Percentiles rank a stretch among this genome's conserved stretches.
These are phyloP conservation scores for Pelochelys cantorii DNA, from an alignment of 2,797 vertebrate genomes.

Conservation along the genomic window DNA sequence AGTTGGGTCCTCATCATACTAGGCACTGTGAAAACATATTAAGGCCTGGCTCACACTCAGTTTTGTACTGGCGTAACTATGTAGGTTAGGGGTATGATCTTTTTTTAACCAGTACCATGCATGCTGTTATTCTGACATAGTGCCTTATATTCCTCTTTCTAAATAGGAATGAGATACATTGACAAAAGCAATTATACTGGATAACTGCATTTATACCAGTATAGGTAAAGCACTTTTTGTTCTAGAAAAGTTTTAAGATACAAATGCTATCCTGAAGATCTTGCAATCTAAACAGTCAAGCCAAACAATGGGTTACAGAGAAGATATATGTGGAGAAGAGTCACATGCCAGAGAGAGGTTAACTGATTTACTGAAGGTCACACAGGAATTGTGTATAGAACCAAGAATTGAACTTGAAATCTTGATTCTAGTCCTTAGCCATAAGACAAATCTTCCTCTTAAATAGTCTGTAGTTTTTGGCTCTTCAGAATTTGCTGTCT, in stretches of 20 bases:
- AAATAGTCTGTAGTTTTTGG: neutral
- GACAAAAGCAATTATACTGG: neutral
- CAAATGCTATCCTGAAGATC: neutral
- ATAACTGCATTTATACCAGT: accelerated
- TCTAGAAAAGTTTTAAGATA: neutral
- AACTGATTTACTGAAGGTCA: neutral
- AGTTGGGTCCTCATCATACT: neutral
- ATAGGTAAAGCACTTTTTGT: neutral
- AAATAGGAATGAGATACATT: neutral
- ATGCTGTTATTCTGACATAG: neutral
- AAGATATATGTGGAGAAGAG: neutral
- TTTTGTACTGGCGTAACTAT: neutral
- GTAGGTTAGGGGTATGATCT: neutral
- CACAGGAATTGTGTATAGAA: neutral
- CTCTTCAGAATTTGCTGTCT: neutral
- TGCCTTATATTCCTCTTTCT: neutral
- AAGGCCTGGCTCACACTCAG: neutral
- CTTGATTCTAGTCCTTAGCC: neutral
- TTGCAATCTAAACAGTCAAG: neutral
- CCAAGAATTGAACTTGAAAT: neutral
- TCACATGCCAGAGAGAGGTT: neutral
- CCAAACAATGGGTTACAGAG: neutral
- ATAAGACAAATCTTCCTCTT: neutral
- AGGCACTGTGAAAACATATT: neutral
- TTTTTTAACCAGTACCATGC: neutral